Base-by-base conservation (phyloP, 2,113 vertebrate species). In the Calypte anna region DNA sequence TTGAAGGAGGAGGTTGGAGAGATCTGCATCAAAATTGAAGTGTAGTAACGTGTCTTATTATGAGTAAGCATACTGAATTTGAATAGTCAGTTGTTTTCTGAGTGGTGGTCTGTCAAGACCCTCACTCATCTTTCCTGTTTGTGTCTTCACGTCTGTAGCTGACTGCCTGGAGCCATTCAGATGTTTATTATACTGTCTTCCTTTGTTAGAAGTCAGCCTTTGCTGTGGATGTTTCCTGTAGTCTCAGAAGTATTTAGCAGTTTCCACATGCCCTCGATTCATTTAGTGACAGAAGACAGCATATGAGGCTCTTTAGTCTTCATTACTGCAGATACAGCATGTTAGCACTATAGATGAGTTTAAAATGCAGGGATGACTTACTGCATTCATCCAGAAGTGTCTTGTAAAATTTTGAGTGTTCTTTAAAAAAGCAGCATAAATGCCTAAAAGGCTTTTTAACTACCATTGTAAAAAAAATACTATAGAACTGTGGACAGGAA, bases 321-420 rank as follows among this genome's bases (percentile, higher is more conserved):
- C 82, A 51, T 97, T 96, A 89, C 5, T 79, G 91, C 91, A 93
- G 93, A 94, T 97, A 61, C 33, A 68, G 78, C 90, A 70, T 68
- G 64, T 96, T 93, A 96, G 78, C 80, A 77, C 73, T 94, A 40
- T 82, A 86, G 79, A 93, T 96, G 83, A 97, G 64, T 90, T 88
- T 82, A 33, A 96, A 95, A 82, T 74, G n/a, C 44, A 89, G 55
- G 70, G 81, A 78, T 92, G 92, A 85, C 86, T 96, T 95, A 63
- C 82, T 95, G 43, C 76, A 77, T 95, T 92, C 83, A 94, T 96
- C 88, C 81, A 85, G 93, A 97, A 97, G 88, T 94, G 91, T 94
- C 93, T 83, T 7, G 31, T 97, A 95, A 98, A 97, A 97, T 93
- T 90, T 83, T 93, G 91, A 95, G 84, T 96, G 91, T 96, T 92